Evolutionary conservation across 2,797 vertebrate species (phyloP).

Genomic region (Cyclopterus lumpus): DNA sequence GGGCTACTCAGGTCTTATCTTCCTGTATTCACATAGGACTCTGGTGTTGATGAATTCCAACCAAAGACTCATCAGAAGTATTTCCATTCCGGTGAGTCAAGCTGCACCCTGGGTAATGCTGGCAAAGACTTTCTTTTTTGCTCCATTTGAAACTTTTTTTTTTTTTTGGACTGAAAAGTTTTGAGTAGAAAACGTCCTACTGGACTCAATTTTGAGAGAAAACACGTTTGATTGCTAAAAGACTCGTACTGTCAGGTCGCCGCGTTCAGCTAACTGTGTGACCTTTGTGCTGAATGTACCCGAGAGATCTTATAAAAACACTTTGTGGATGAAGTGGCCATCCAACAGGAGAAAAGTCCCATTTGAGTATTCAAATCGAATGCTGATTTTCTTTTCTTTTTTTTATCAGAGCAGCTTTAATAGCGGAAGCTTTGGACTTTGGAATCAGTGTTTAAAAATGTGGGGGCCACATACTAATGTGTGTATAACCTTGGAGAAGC

Average conservation of each 20-base stretch:
- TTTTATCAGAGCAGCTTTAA: not conserved
- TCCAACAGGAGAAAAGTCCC: not conserved
- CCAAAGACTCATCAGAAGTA: not conserved
- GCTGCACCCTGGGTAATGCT: not conserved
- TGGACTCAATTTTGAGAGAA: constrained; percentile 2
- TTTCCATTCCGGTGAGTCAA: not conserved
- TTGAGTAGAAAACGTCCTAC: not conserved
- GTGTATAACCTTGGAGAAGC: not conserved
- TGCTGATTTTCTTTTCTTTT: not conserved
- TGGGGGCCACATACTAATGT: not conserved
- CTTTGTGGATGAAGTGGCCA: not conserved
- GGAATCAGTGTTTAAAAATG: not conserved
- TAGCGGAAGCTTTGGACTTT: not conserved
- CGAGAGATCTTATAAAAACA: not conserved
- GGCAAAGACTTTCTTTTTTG: not conserved
- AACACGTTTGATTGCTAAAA: not conserved
- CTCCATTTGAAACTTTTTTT: not conserved
- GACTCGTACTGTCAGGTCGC: not conserved
- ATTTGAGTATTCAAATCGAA: not conserved
- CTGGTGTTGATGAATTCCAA: not conserved
- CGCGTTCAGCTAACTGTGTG: not conserved
- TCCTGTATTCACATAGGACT: not conserved
- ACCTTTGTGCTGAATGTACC: not conserved
- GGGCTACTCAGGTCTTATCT: not conserved
- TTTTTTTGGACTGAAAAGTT: not conserved